phyloP scores from a whole-genome alignment of 2,797 vertebrate genomes.

The Esox lucius region DNA sequence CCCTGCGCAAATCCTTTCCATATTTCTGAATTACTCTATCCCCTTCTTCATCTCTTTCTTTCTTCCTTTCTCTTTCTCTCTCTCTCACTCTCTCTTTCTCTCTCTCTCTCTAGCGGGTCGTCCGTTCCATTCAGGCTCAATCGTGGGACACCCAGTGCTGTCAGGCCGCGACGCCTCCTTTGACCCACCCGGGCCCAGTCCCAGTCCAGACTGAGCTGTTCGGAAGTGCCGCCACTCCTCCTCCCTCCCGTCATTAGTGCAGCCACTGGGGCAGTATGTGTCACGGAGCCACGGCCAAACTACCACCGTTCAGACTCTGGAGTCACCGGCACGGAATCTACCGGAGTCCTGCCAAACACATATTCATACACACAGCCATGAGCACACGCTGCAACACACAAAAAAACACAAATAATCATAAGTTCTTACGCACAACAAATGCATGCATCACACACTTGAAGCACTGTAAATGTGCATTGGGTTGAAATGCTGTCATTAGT shows the following conservation, averaged over 20 bases:
- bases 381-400: neutral
- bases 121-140: constrained; percentile 77
- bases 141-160: constrained; percentile 80
- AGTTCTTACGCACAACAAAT: neutral
- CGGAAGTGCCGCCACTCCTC: constrained; percentile 62
- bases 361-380: neutral
- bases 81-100: constrained; percentile 7
- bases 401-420: neutral
- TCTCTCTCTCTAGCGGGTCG: constrained; percentile 60
- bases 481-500: neutral
- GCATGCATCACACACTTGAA: neutral
- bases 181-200: constrained; percentile 72
- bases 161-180: constrained; percentile 75
- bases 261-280: constrained; percentile 27
- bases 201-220: constrained; percentile 40
- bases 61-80: neutral
- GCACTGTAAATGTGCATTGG: neutral
- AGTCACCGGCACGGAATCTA: constrained; percentile 22
- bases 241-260: constrained; percentile 57
- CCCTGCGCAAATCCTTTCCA: neutral
- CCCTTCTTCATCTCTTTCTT: neutral
- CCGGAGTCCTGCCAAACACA: neutral
- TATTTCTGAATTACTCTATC: neutral
- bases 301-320: constrained; percentile 23
- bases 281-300: constrained; percentile 44